Evolutionary conservation across 1,140 invertebrate species (phyloP).

Genomic region (Ceratoteleas bidentatus): DNA sequence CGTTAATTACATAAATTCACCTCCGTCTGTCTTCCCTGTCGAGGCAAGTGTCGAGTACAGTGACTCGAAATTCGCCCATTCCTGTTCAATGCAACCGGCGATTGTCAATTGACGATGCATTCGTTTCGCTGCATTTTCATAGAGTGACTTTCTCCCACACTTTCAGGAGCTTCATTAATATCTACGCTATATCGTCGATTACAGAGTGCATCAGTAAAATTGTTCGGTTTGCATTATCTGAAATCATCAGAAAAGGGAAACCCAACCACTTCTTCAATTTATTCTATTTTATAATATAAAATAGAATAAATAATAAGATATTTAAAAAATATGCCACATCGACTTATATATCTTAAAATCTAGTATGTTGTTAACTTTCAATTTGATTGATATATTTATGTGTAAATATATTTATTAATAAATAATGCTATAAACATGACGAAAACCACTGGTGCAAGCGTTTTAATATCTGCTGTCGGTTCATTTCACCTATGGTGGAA

Average conservation of each 20-base stretch:
- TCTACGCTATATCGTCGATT: slow-evolving; percentile 9
- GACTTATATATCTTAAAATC: no score
- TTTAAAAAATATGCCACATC: slow-evolving; percentile 22
- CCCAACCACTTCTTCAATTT: no score
- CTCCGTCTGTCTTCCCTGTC: slow-evolving; percentile 40
- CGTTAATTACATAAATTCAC: slow-evolving; percentile 66
- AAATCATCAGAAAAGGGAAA: no score
- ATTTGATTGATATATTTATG: no score
- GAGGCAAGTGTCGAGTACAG: slow-evolving; percentile 47
- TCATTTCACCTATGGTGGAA: no score
- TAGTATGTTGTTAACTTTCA: no score
- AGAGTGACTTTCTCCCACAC: slow-evolving; percentile 6
- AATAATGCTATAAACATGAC: no score
- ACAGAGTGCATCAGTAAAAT: slow-evolving; percentile 14
- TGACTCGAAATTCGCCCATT: slow-evolving; percentile 27
- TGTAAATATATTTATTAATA: no score
- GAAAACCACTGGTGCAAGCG: no score
- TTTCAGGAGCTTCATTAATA: slow-evolving; percentile 26
- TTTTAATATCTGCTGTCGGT: no score
- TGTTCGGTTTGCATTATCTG: slow-evolving; percentile 26
- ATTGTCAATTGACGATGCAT: slow-evolving; percentile 47
- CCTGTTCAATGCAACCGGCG: slow-evolving; percentile 22
- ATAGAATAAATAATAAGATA: neutral
- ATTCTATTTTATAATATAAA: neutral
- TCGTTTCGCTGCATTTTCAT: slow-evolving; percentile 50